Percentiles rank a stretch among this genome's conserved stretches.
Conservation (phyloP, 2,113 vertebrate genomes). For the Chloebia gouldiae region DNA sequence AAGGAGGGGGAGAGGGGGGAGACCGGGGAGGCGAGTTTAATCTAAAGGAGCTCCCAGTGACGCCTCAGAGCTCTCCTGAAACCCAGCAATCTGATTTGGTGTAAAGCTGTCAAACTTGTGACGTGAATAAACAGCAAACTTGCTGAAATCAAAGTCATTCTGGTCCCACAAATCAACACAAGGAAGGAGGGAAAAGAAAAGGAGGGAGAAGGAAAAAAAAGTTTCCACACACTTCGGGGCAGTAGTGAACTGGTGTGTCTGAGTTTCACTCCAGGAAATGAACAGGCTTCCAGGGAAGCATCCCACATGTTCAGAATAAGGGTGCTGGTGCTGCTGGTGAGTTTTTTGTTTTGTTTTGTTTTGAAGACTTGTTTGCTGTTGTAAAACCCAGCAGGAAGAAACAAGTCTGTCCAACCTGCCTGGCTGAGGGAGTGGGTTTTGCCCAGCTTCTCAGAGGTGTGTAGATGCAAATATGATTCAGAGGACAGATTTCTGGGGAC, state of each 20-base stretch:
- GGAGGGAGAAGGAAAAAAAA: not conserved
- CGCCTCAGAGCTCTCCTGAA: conserved; percentile 58
- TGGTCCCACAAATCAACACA: conserved; percentile 29
- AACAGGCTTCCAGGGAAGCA: conserved; percentile 1
- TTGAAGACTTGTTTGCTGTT: not conserved
- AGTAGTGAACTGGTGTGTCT: not conserved
- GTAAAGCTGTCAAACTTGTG: conserved; percentile 78
- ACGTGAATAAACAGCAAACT: conserved; percentile 64
- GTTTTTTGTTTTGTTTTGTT: not conserved
- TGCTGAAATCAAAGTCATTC: conserved; percentile 58
- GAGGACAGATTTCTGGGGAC: not conserved
- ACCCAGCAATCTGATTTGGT: conserved; percentile 77
- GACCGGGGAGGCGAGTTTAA: conserved; percentile 76
- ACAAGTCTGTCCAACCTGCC: not conserved
- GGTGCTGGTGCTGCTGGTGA: not conserved
- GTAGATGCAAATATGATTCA: not conserved
- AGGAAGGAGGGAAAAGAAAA: conserved; percentile 51
- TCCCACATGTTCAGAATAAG: not conserved
- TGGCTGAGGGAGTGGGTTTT: not conserved
- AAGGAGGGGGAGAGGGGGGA: conserved; percentile 64
- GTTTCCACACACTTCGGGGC: not conserved
- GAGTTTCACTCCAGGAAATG: conserved; percentile 29
- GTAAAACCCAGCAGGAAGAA: conserved; percentile 22
- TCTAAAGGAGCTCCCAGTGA: conserved; percentile 69
- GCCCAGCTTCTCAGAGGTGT: not conserved